phyloP scores from a whole-genome alignment of 2,797 vertebrate genomes.

The Alcedo atthis region DNA sequence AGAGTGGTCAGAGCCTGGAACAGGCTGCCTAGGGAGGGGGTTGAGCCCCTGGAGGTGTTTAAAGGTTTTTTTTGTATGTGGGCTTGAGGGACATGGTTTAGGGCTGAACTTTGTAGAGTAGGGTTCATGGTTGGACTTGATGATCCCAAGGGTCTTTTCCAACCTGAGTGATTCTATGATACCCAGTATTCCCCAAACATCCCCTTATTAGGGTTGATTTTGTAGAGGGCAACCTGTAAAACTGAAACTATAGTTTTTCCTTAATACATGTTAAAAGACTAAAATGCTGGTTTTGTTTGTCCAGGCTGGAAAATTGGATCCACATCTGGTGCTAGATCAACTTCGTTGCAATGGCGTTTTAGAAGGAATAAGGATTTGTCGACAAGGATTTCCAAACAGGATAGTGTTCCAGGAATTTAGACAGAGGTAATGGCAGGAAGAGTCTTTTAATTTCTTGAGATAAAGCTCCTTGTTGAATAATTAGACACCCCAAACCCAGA shows the following conservation, averaged over 20 bases:
- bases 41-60: too few species aligned
- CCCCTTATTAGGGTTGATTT: not conserved
- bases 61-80: too few species aligned
- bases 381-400: constrained; percentile 97
- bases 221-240: not conserved
- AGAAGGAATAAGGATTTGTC: constrained; percentile 96
- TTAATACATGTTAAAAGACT: not conserved
- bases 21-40: too few species aligned
- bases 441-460: not conserved
- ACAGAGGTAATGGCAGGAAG: constrained; percentile 83
- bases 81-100: too few species aligned
- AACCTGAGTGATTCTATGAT: too few species aligned
- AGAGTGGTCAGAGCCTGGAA: too few species aligned
- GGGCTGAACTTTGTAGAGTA: too few species aligned
- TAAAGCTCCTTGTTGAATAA: not conserved
- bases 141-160: too few species aligned
- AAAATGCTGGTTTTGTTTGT: not conserved
- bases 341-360: constrained; percentile 94
- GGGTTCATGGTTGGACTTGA: too few species aligned
- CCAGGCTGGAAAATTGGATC: constrained; percentile 94
- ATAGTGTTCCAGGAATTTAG: constrained; percentile 98
- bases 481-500: not conserved
- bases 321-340: constrained; percentile 95
- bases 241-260: not conserved
- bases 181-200: not conserved